These are phyloP conservation scores for Eulithis testata DNA, from an alignment of 2,888 invertebrate genomes.

Conservation along the genomic window DNA sequence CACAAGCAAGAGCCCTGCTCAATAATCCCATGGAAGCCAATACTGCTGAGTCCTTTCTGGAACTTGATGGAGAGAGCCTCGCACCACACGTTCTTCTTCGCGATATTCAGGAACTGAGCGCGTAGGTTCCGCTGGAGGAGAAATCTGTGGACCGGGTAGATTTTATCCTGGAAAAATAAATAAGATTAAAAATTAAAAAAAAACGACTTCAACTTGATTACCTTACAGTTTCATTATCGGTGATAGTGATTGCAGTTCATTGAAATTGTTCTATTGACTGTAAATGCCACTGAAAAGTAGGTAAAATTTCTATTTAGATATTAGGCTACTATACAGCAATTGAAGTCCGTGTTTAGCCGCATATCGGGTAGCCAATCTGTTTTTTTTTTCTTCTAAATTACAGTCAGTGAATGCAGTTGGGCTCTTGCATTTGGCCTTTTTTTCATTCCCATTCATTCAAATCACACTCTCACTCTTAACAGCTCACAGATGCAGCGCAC, in stretches of 20 bases:
- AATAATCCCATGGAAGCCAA: slow-evolving; percentile 59
- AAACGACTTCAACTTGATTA: too few relatives aligned
- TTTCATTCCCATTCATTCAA: background rate
- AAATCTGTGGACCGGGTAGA: slow-evolving; percentile 62
- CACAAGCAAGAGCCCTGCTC: slow-evolving; percentile 55
- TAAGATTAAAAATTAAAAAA: background rate
- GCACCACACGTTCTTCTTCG: slow-evolving; percentile 66
- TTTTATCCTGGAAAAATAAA: slow-evolving; percentile 58
- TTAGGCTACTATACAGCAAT: too few relatives aligned
- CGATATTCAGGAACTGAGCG: slow-evolving; percentile 66
- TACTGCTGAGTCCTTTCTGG: slow-evolving; percentile 56
- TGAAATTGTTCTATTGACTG: too few relatives aligned
- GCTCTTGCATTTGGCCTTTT: too few relatives aligned
- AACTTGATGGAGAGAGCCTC: slow-evolving; percentile 64
- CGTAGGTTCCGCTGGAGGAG: slow-evolving; percentile 66
- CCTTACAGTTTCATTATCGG: too few relatives aligned
- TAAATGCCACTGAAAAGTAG: too few relatives aligned
- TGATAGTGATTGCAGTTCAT: too few relatives aligned
- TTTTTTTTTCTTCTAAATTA: too few relatives aligned
- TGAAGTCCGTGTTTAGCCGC: too few relatives aligned
- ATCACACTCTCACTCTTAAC: slow-evolving; percentile 2
- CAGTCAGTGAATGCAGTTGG: too few relatives aligned
- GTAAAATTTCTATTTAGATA: too few relatives aligned
- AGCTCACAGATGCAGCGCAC: background rate
- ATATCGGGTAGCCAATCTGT: too few relatives aligned